Evolutionary conservation across 1,140 invertebrate species (phyloP), one percentile per base, ranked within the genome.

Genomic region (Sitodiplosis mosellana): DNA sequence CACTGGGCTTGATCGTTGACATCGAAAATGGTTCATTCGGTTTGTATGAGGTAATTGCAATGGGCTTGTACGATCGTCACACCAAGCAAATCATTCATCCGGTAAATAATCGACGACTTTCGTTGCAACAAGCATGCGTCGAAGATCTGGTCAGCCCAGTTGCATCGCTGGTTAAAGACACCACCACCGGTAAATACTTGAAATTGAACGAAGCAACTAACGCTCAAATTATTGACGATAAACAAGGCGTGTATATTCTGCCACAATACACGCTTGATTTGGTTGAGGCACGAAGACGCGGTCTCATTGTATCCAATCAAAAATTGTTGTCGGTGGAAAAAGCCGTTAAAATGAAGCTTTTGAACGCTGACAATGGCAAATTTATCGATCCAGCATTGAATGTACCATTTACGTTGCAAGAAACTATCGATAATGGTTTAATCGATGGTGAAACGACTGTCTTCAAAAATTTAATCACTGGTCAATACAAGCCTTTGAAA

Each of bases 71-170:
- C 59, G 76, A 88, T 53, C 59, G 72, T 2, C 65, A 74, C 20
- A 77, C 78, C 42, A 74, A 79, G 14, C 71, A 76, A 51, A 84
- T 95, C 57, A 68, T 84, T 10, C 84, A 94, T 64, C 90, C 91
- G 2, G 74, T 78, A 1, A 83, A 75, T 15, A 82, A 83, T 33
- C 75, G 79, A 53, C 76, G 74, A 58, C 68, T 88, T 2, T 81
- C 80, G n/a, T 61, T 97, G 2, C 77, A 78, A 52, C 80, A 85
- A 53, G 81, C 87, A 11, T 76, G 85, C 51, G 71, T 76, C 37
- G 74, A 81, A 55, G 80, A 87, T 61, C 59, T 93, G n/a, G 77
- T 95, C 42, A 82, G 87, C 68, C 77, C 84, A 0, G 69, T 80
- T 40, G 72, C 71, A 8, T 90, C 88, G 5, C 66, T 90, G 40